Percentiles rank a stretch among this genome's conserved stretches.
Conservation (phyloP, 2,113 vertebrate genomes). For the Setophaga coronata region DNA sequence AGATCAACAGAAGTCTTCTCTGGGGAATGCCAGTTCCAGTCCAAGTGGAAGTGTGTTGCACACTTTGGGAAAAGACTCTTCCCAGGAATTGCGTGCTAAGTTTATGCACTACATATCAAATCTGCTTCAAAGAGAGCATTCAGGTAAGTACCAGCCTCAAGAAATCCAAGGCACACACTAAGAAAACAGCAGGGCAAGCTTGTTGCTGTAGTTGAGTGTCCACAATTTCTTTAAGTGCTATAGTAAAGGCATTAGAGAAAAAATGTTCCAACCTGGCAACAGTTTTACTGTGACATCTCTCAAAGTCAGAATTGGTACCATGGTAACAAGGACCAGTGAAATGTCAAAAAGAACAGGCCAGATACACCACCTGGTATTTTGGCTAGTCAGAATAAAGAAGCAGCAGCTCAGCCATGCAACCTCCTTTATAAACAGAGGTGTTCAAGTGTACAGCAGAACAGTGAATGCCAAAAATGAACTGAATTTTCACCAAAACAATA, state of each 20-base stretch:
- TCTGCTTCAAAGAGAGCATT: background rate
- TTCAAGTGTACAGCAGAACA: background rate
- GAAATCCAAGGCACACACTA: background rate
- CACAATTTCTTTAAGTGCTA: background rate
- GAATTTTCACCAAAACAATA: background rate
- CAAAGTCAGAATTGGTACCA: background rate
- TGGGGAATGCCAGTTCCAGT: background rate
- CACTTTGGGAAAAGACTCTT: background rate
- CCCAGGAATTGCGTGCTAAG: background rate
- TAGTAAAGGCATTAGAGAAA: background rate
- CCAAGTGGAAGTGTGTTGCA: background rate
- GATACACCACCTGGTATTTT: background rate
- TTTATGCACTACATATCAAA: background rate
- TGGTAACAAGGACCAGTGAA: slow-evolving; percentile 21
- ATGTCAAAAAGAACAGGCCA: background rate
- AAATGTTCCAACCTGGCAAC: background rate
- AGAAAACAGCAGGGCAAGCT: background rate
- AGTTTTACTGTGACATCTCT: background rate
- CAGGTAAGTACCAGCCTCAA: background rate
- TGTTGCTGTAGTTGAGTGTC: background rate
- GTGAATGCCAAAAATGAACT: background rate
- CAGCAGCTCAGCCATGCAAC: background rate
- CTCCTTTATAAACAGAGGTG: background rate
- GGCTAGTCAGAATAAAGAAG: background rate
- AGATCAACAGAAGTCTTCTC: background rate